Evolutionary conservation across 2,888 invertebrate genomes (phyloP), one percentile per base, ranked within the genome.

Genomic region (Leistus spinibarbis): DNA sequence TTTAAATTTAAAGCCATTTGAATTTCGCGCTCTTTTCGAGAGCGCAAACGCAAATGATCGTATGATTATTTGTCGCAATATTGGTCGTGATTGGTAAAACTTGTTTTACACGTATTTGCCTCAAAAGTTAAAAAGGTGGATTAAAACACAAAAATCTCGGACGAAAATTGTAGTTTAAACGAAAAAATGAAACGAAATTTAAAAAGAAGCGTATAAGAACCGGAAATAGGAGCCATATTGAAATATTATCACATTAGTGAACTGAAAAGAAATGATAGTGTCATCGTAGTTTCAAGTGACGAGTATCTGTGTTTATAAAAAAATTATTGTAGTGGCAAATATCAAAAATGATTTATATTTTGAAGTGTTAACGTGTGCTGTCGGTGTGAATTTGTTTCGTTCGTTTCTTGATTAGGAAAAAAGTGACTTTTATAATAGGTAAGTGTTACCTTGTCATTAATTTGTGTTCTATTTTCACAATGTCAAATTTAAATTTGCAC

Each of bases 251-350:
- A 71, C 72, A 76, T 70, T 78, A 76, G 60, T 60, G 60, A 82
- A 40, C 40, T 40, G 40, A 81, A 80, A 80, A 79, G 80, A 79
- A 79, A 81, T 79, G 80, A 81, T 81, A 79, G 81, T 82, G 81
- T 82, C 82, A 82, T 82, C 82, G 79, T 71, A 70, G 67, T 73
- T 73, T 72, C 24, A 40, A 64, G 72, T 73, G 73, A 67, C 67
- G 57, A 67, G 40, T 67, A 53, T 53, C 66, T 73, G 67, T 53
- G 67, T 73, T 66, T 53, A 57, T 60, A 54, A 60, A 73, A 73
- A 56, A 27, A 66, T 17, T 20, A 73, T 40, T 27, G 22, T 53
- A 53, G 53, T 72, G 54, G 57, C 19, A 17, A 24, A 54, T 24
- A 20, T 23, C 10, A 62, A 73, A 67, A 73, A 73, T 73, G 73